Evolutionary conservation across 2,113 vertebrate genomes (phyloP).

Genomic region (Heterochromis multidens): DNA sequence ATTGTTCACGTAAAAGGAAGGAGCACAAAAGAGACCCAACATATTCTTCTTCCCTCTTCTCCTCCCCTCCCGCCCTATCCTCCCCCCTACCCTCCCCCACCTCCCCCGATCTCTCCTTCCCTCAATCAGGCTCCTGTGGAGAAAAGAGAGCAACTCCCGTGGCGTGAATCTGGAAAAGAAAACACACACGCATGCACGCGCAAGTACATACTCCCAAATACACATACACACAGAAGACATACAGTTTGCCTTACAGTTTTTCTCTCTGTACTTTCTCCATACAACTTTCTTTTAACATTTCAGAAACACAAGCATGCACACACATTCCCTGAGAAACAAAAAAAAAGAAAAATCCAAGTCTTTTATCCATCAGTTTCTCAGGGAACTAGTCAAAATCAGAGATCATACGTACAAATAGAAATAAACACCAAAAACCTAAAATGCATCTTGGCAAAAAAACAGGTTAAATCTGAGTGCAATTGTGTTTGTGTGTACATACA

Average conservation of each 20-base stretch:
- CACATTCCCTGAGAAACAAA: slow-evolving; percentile 60
- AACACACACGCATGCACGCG: slow-evolving; percentile 55
- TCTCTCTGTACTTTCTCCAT: slow-evolving; percentile 27
- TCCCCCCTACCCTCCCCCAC: background rate
- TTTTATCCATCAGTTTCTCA: slow-evolving; percentile 35
- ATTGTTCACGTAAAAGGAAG: slow-evolving; percentile 51
- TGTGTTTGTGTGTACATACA: background rate
- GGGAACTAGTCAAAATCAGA: slow-evolving; percentile 35
- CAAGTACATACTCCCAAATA: background rate
- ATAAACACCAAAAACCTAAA: background rate
- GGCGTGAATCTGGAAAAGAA: slow-evolving; percentile 73
- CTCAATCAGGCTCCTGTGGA: slow-evolving; percentile 73
- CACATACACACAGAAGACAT: slow-evolving; percentile 8
- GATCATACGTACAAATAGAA: slow-evolving; percentile 9
- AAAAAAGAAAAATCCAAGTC: slow-evolving; percentile 9
- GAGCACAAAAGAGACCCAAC: slow-evolving; percentile 38
- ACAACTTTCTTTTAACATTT: slow-evolving; percentile 8
- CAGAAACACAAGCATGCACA: background rate
- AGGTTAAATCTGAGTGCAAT: slow-evolving; percentile 10
- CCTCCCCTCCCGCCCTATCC: background rate
- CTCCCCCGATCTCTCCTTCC: slow-evolving; percentile 45
- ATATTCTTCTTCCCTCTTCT: background rate
- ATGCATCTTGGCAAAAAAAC: background rate
- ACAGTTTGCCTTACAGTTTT: slow-evolving; percentile 1
- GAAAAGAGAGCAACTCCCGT: slow-evolving; percentile 72